Evolutionary conservation across 2,888 invertebrate species (phyloP), one percentile per base, ranked within the genome.

Genomic region (Bruchidius siliquastri): DNA sequence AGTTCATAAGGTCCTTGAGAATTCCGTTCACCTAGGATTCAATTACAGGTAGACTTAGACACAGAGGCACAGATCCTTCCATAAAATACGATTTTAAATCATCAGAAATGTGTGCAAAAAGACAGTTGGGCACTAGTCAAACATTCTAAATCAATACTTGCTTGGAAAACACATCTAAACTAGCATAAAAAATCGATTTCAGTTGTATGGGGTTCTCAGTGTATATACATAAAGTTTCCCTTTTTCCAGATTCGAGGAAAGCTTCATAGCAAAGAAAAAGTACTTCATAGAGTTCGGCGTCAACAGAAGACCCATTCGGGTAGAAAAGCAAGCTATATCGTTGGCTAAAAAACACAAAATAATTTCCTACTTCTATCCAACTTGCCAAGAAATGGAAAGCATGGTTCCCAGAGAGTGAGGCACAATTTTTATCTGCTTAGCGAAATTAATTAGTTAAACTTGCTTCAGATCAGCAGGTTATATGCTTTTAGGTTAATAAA

Each of bases 321-420:
- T 82, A 10, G 81, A 82, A 80, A 85, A 85, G 74, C 82, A 83
- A 76, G 84, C 85, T 0, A 71, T 85, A 66, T 78, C 81, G 20
- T 71, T 82, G 21, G 73, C 80, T 2, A 76, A 74, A 2, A 69
- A 78, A 20, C 79, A 82, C 71, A 73, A 79, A 22, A 78, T 83
- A 21, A 74, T 76, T 26, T 72, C 78, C 18, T 77, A 79, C 69
- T 78, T 85, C 20, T 85, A 82, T 74, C 83, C 84, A 30, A 76
- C 70, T 66, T 49, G 67, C 67, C 68, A 68, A 20, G 71, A 70
- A 8, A 68, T 32, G 67, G 67, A 67, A 67, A 21, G 70, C 67
- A 20, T 67, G 18, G 8, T 20, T 21, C 18, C n/a, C 69, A 67
- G 66, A 32, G 22, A 21, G 76, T 76, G 68, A n/a, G n/a, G n/a